phyloP scores from a whole-genome alignment of 2,888 invertebrate genomes.

The Drepana falcataria region DNA sequence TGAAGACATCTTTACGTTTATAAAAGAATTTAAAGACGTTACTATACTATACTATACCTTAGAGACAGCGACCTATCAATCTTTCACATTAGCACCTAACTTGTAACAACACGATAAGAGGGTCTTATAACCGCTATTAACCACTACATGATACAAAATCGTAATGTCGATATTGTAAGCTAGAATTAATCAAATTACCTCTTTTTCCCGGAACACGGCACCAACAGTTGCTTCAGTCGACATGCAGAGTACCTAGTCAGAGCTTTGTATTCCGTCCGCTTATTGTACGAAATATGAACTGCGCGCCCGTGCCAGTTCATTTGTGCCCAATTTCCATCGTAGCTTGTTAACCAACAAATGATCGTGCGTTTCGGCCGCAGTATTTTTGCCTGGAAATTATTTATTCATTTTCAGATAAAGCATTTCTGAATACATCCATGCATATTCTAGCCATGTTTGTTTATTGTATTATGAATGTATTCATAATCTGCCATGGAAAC shows the following conservation, averaged over 20 bases:
- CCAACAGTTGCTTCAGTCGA: constrained; percentile 4
- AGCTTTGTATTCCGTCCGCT: background rate
- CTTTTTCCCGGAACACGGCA: constrained; percentile 17
- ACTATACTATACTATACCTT: too few species aligned
- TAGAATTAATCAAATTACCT: constrained; percentile 42
- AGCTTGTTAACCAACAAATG: background rate
- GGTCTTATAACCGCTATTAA: constrained; percentile 4
- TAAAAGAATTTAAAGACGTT: too few species aligned
- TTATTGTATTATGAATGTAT: too few species aligned
- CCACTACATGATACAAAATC: constrained; percentile 47
- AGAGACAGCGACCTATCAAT: too few species aligned
- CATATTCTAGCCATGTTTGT: too few species aligned
- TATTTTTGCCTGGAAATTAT: background rate
- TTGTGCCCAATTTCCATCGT: background rate
- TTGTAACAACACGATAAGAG: too few species aligned
- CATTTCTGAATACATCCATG: background rate
- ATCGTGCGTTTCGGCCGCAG: background rate
- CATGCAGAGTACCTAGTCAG: background rate
- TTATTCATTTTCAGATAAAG: background rate
- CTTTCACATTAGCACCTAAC: too few species aligned
- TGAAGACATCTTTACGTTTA: too few species aligned
- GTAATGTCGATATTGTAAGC: constrained; percentile 54
- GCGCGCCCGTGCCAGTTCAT: background rate
- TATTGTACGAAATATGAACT: background rate
- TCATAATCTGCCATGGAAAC: too few species aligned